A percentile compares a stretch with the other conserved stretches of the same genome.
phyloP scores from a whole-genome alignment of 2,888 invertebrate species.

The Quadriops clusia region DNA sequence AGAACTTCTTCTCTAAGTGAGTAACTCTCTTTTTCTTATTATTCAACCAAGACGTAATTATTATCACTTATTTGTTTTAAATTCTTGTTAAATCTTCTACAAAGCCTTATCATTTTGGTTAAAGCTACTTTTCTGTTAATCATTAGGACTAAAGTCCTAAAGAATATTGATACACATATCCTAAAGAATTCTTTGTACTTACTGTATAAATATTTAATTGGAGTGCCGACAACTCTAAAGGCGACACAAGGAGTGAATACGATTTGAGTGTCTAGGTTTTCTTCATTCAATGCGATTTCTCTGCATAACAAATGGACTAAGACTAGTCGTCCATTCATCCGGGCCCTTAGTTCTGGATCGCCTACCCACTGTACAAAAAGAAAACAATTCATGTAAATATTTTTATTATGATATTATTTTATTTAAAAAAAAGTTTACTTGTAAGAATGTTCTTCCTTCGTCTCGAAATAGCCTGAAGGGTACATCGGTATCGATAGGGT shows the following conservation, averaged over 20 bases:
- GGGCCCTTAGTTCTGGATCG: conserved; percentile 59
- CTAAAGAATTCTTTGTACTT: conserved; percentile 26
- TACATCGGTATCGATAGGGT: conserved; percentile 62
- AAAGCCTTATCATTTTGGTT: no score
- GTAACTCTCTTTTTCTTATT: no score
- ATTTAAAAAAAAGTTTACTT: no score
- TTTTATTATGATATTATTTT: no score
- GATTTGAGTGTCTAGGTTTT: conserved; percentile 36
- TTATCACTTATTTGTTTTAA: no score
- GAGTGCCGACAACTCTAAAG: conserved; percentile 74
- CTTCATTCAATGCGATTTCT: conserved; percentile 41
- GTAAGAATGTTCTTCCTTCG: conserved; percentile 68
- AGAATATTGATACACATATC: background rate
- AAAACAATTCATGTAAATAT: conserved; percentile 1
- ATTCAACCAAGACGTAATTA: no score
- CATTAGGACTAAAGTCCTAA: background rate
- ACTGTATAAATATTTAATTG: conserved; percentile 53
- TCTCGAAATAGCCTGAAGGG: conserved; percentile 73
- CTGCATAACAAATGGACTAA: conserved; percentile 70
- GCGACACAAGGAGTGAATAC: conserved; percentile 78
- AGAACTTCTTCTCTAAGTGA: no score
- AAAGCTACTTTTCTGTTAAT: no score
- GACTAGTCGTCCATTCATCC: conserved; percentile 71
- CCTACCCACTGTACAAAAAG: conserved; percentile 63
- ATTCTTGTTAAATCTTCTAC: no score